phyloP scores from a whole-genome alignment of 2,113 vertebrate genomes.

The Colistium nudipinnis region DNA sequence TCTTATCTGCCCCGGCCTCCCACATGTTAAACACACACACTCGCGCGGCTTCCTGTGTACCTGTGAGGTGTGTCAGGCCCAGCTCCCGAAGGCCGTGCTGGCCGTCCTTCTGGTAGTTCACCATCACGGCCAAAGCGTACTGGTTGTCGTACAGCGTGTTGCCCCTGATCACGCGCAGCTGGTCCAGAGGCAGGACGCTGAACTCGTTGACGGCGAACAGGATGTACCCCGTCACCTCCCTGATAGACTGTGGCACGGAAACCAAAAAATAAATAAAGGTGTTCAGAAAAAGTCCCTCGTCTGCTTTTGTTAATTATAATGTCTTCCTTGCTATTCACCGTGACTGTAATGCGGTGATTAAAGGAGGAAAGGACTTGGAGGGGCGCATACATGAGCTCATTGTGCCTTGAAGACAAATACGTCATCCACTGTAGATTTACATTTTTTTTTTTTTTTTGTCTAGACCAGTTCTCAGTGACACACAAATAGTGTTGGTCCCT shows the following conservation, averaged over 20 bases:
- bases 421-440: slow-evolving; percentile 1
- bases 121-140: slow-evolving; percentile 87
- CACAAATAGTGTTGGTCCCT: not conserved
- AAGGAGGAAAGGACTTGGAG: not conserved
- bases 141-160: slow-evolving; percentile 85
- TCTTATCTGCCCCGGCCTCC: slow-evolving; percentile 43
- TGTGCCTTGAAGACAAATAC: slow-evolving; percentile 18
- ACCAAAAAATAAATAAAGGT: not conserved
- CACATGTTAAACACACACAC: slow-evolving; percentile 44
- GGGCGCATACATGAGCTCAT: slow-evolving; percentile 28
- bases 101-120: slow-evolving; percentile 91
- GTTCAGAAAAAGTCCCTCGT: too few species aligned
- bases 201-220: slow-evolving; percentile 91
- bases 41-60: slow-evolving; percentile 66
- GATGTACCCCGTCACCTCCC: slow-evolving; percentile 93
- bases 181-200: slow-evolving; percentile 84
- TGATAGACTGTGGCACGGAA: slow-evolving; percentile 85
- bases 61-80: slow-evolving; percentile 89
- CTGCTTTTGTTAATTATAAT: too few species aligned
- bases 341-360: slow-evolving; percentile 7
- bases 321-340: slow-evolving; percentile 22
- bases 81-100: slow-evolving; percentile 86
- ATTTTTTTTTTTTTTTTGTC: slow-evolving; percentile 17
- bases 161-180: slow-evolving; percentile 91
- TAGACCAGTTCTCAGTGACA: slow-evolving; percentile 20